phyloP scores from a whole-genome alignment of 35 echinoderm and acorn worm genomes.

The Anneissia japonica region DNA sequence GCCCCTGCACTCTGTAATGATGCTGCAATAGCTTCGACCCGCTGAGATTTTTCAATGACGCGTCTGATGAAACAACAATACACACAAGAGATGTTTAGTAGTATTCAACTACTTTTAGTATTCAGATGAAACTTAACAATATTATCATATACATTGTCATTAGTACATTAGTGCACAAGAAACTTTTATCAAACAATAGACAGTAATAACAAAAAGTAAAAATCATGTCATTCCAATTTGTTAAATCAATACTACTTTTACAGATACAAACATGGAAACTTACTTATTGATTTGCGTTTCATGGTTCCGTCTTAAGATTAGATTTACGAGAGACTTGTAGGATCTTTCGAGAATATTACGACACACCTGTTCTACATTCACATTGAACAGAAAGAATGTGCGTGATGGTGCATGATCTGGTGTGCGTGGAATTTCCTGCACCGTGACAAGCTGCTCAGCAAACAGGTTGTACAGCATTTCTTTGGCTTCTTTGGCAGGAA shows the following conservation, averaged over 20 bases:
- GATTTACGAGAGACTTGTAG: constrained; percentile 73
- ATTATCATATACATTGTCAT: too few relatives aligned
- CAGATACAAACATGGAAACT: too few relatives aligned
- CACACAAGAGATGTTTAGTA: too few relatives aligned
- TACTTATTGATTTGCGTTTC: constrained; percentile 89
- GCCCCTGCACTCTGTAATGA: constrained; percentile 76
- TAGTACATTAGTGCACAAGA: too few relatives aligned
- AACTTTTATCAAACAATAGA: too few relatives aligned
- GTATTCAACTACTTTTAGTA: too few relatives aligned
- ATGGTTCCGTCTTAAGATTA: constrained; percentile 68
- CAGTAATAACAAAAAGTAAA: too few relatives aligned
- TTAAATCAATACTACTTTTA: too few relatives aligned
- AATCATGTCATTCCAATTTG: too few relatives aligned
- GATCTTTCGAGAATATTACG: constrained; percentile 64
- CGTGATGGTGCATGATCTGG: constrained; percentile 96
- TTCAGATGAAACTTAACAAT: too few relatives aligned
- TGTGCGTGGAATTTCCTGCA: constrained; percentile 88
- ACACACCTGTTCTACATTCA: constrained; percentile 60
- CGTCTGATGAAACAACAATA: constrained; percentile 38
- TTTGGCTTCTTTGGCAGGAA: constrained; percentile 89
- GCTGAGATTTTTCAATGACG: constrained; percentile 87
- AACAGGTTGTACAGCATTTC: constrained; percentile 91
- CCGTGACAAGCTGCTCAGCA: constrained; percentile 65
- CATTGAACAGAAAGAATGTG: constrained; percentile 87
- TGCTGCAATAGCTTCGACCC: constrained; percentile 85